phyloP scores from a whole-genome alignment of 2,888 invertebrate species.

The Pseudeuparius sepicola region DNA sequence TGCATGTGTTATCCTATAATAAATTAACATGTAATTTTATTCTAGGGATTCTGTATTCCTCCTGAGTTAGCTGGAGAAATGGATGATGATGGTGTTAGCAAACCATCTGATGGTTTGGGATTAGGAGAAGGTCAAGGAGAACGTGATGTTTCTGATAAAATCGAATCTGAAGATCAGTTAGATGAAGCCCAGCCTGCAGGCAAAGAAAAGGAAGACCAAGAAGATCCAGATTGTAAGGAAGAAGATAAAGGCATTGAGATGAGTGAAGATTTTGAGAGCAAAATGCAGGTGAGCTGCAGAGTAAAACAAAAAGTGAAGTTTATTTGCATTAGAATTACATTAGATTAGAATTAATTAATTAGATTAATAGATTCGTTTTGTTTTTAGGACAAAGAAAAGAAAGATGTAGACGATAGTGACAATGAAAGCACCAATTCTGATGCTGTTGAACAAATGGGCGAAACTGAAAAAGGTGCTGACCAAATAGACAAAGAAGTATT shows the following conservation, averaged over 20 bases:
- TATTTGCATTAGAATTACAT: too few relatives aligned
- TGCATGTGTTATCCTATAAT: neutral
- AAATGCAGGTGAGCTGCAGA: slow-evolving; percentile 62
- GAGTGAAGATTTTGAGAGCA: slow-evolving; percentile 91
- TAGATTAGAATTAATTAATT: too few relatives aligned
- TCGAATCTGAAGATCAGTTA: slow-evolving; percentile 81
- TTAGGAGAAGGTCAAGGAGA: slow-evolving; percentile 89
- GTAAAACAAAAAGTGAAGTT: too few relatives aligned
- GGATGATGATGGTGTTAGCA: slow-evolving; percentile 42
- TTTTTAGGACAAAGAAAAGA: slow-evolving; percentile 26
- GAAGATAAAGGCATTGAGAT: slow-evolving; percentile 91
- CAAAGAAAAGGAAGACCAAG: slow-evolving; percentile 55
- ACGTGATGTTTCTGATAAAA: slow-evolving; percentile 90
- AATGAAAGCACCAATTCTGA: slow-evolving; percentile 66
- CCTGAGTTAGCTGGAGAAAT: slow-evolving; percentile 70
- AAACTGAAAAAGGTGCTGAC: slow-evolving; percentile 78
- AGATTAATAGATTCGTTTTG: too few relatives aligned
- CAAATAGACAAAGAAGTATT: slow-evolving; percentile 71
- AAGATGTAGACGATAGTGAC: slow-evolving; percentile 47
- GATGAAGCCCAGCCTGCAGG: slow-evolving; percentile 80
- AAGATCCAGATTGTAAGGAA: slow-evolving; percentile 71
- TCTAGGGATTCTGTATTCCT: slow-evolving; percentile 84
- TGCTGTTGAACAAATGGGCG: slow-evolving; percentile 93
- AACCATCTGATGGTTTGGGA: slow-evolving; percentile 65
- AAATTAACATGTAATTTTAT: slow-evolving; percentile 10